Conservation (phyloP, 2,797 vertebrate species). For the Gymnoscopelus microlampas region DNA sequence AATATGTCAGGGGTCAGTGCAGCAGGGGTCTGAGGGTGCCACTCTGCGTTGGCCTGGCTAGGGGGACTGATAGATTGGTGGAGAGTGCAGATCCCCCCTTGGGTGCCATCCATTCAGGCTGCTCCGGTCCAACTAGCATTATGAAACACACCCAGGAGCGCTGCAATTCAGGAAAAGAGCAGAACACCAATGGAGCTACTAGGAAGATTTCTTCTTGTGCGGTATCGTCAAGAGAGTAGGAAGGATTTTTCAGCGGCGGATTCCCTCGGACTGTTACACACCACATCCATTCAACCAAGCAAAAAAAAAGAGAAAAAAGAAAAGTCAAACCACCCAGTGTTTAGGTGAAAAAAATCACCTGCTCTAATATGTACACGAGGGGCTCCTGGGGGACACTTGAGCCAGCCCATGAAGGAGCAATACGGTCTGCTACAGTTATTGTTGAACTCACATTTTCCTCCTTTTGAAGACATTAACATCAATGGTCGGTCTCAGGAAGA, state of each 20-base stretch:
- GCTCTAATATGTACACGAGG: slow-evolving; percentile 24
- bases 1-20: slow-evolving; percentile 67
- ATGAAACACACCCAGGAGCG: slow-evolving; percentile 78
- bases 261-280: slow-evolving; percentile 29
- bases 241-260: slow-evolving; percentile 43
- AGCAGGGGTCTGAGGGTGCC: slow-evolving; percentile 67
- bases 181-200: slow-evolving; percentile 72
- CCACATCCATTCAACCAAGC: slow-evolving; percentile 26
- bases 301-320: not conserved
- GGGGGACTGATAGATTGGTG: slow-evolving; percentile 79
- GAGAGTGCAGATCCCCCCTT: slow-evolving; percentile 70
- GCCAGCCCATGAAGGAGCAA: slow-evolving; percentile 34
- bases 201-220: slow-evolving; percentile 70
- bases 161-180: slow-evolving; percentile 71
- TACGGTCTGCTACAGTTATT: slow-evolving; percentile 41
- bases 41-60: slow-evolving; percentile 66
- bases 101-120: slow-evolving; percentile 75
- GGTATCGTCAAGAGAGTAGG: slow-evolving; percentile 44
- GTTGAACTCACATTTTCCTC: slow-evolving; percentile 43
- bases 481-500: slow-evolving; percentile 14
- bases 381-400: slow-evolving; percentile 18
- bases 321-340: not conserved
- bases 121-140: slow-evolving; percentile 71
- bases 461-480: slow-evolving; percentile 59
- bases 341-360: slow-evolving; percentile 21